Base-by-base conservation (phyloP, 1,140 invertebrate genomes). In the Zaprionus davidi region DNA sequence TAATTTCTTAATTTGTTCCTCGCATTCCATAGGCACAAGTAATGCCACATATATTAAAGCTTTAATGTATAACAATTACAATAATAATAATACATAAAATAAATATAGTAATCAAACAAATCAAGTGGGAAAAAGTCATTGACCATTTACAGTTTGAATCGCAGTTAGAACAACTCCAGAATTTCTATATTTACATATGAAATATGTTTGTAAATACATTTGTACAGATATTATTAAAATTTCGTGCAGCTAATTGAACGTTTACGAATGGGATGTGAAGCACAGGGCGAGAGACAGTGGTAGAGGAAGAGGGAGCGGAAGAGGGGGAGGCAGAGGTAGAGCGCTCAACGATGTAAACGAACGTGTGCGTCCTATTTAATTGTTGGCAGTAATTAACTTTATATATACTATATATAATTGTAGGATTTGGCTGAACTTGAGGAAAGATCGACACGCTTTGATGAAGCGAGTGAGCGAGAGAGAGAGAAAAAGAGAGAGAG, bases 391-490 rank as follows among this genome's bases (percentile, higher is more conserved):
- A 51, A 22, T 20, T 51, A 51, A 1, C 6, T 22, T 2, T 51
- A n/a, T 46, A 6, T 46, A 46, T 46, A 46, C 41, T 17, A 44
- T 6, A 24, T 51, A 22, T 51, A 51, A 51, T 51, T 51, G 46
- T 51, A 22, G 46, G 20, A 51, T 51, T 11, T 24, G 22, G 11
- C 11, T 60, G 13, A n/a, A 46, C 7, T 5, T 49, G 13, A 51
- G 41, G 9, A 67, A 58, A 58, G 65, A 44, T 67, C 53, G 65
- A 58, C 36, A 67, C 53, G 65, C 65, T 31, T 67, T 44, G 65
- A 31, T 67, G 65, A 17, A 36, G n/a, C 13, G 12, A 17, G 1
- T n/a, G n/a, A 56, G 20, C 28, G 22, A 38, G 24, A 36, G 13
- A 24, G 11, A 22, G 20, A 51, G 3, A 24, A 3, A 49, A 20